Percentiles rank a stretch among this genome's conserved stretches.
Conservation (phyloP, 2,797 vertebrate species). For the Aulostomus chinensis region DNA sequence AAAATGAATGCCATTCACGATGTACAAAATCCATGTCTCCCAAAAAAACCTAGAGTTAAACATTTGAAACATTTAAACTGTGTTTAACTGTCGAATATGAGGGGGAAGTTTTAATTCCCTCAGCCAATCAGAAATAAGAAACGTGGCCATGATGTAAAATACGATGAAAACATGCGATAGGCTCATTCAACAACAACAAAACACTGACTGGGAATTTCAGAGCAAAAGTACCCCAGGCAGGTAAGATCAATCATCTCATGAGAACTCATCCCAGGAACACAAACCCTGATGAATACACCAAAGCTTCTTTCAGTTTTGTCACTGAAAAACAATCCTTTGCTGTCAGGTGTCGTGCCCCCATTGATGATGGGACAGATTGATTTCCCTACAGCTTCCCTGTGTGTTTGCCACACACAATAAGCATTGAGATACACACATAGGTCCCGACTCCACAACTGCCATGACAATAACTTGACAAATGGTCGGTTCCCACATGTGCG, state of each 20-base stretch:
- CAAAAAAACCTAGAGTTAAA: too few relatives aligned
- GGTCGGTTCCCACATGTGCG: too few relatives aligned
- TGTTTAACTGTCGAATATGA: too few relatives aligned
- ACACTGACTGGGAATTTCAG: background rate
- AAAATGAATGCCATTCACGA: too few relatives aligned
- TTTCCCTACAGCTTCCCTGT: slow-evolving; percentile 15
- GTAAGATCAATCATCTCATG: slow-evolving; percentile 3
- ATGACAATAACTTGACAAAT: slow-evolving; percentile 41
- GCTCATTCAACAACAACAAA: too few relatives aligned
- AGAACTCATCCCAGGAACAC: background rate
- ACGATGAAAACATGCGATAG: too few relatives aligned
- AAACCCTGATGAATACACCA: slow-evolving; percentile 3
- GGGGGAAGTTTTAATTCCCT: too few relatives aligned
- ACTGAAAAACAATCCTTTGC: slow-evolving; percentile 18
- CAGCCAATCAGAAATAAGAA: too few relatives aligned
- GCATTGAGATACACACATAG: slow-evolving; percentile 9
- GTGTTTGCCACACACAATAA: slow-evolving; percentile 17
- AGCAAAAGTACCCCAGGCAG: slow-evolving; percentile 12
- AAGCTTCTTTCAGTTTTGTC: slow-evolving; percentile 9
- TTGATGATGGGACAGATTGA: slow-evolving; percentile 21
- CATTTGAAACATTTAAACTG: too few relatives aligned
- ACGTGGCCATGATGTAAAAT: too few relatives aligned
- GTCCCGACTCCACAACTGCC: slow-evolving; percentile 15
- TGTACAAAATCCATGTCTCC: too few relatives aligned
- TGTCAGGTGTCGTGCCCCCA: slow-evolving; percentile 22